phyloP scores from a whole-genome alignment of 2,797 vertebrate genomes.

The Eutrigla gurnardus region DNA sequence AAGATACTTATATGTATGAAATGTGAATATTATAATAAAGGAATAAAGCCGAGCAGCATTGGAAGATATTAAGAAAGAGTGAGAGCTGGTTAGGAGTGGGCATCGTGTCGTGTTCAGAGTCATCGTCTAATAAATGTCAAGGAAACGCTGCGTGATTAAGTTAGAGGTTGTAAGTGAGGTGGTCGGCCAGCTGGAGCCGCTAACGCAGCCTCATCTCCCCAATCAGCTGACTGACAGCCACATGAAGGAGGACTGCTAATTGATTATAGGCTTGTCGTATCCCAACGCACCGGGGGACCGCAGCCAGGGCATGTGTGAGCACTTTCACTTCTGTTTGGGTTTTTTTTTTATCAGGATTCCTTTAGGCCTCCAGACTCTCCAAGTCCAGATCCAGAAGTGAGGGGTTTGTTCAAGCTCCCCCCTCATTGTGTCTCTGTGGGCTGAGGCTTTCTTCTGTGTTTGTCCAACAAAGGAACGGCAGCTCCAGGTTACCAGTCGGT shows the following conservation, averaged over 20 bases:
- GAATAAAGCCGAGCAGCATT: background rate
- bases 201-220: slow-evolving; percentile 71
- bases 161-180: slow-evolving; percentile 61
- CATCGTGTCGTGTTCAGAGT: slow-evolving; percentile 11
- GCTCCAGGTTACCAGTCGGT: no score
- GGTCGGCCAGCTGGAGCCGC: slow-evolving; percentile 50
- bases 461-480: no score
- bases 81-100: no score
- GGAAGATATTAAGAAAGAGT: no score
- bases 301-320: slow-evolving; percentile 33
- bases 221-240: slow-evolving; percentile 80
- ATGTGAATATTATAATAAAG: background rate
- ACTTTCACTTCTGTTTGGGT: background rate
- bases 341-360: no score
- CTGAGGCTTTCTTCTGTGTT: no score
- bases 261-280: slow-evolving; percentile 86
- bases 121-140: slow-evolving; percentile 63
- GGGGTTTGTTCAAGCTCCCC: no score
- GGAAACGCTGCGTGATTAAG: slow-evolving; percentile 60
- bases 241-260: slow-evolving; percentile 80
- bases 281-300: slow-evolving; percentile 57
- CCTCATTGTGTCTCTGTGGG: no score
- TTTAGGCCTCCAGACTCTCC: no score
- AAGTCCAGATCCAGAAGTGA: no score
- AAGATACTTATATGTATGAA: background rate